phyloP scores from a whole-genome alignment of 2,888 invertebrate species.

The Clivina fossor region DNA sequence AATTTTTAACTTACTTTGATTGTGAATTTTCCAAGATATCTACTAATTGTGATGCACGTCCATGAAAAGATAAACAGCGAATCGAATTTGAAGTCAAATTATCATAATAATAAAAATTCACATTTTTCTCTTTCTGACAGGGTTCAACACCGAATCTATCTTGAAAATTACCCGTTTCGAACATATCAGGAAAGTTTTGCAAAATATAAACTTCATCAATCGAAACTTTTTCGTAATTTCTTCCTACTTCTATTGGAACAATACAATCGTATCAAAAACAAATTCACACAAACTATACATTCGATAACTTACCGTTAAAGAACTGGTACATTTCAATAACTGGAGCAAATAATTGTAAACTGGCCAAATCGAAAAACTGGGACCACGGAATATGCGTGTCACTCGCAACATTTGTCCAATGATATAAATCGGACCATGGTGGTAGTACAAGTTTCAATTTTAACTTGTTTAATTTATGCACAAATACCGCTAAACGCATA shows the following conservation, averaged over 20 bases:
- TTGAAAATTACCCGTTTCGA: conserved; percentile 75
- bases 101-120: conserved; percentile 72
- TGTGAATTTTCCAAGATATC: conserved; percentile 59
- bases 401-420: conserved; percentile 70
- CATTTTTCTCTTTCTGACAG: conserved; percentile 55
- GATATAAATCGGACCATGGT: conserved; percentile 88
- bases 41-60: conserved; percentile 65
- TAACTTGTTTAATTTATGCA: conserved; percentile 56
- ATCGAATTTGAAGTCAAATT: conserved; percentile 67
- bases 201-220: conserved; percentile 80
- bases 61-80: conserved; percentile 83
- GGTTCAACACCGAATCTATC: conserved; percentile 74
- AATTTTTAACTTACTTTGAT: conserved; percentile 50
- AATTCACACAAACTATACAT: neutral
- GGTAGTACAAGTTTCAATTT: conserved; percentile 74
- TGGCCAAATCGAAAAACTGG: conserved; percentile 80
- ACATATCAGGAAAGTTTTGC: conserved; percentile 84
- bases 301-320: conserved; percentile 59
- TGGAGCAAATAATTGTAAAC: conserved; percentile 76
- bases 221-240: conserved; percentile 50
- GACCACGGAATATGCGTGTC: conserved; percentile 76
- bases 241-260: conserved; percentile 53
- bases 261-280: too few relatives aligned
- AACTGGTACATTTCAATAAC: conserved; percentile 86
- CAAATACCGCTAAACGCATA: conserved; percentile 84